phyloP scores from a whole-genome alignment of 2,113 vertebrate genomes.

The Campylomormyrus tamandua region DNA sequence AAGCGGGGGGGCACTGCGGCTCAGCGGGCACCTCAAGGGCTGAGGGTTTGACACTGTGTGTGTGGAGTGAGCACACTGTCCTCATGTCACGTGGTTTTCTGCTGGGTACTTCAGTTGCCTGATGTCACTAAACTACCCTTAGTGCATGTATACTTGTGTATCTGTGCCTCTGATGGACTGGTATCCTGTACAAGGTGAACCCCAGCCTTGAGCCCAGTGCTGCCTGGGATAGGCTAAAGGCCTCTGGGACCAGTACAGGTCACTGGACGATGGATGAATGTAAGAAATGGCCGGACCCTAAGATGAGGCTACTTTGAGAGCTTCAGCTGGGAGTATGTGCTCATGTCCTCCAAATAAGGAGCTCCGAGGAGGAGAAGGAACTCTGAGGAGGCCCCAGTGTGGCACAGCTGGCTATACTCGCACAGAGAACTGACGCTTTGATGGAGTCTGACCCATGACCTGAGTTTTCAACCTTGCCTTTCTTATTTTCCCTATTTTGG shows the following conservation, averaged over 20 bases:
- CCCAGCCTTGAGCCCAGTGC: background rate
- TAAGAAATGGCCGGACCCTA: background rate
- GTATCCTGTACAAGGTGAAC: background rate
- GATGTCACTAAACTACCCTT: background rate
- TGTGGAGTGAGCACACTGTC: background rate
- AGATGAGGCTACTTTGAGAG: background rate
- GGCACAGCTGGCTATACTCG: background rate
- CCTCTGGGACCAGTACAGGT: background rate
- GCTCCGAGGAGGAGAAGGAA: background rate
- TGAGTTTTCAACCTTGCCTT: background rate
- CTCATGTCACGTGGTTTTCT: background rate
- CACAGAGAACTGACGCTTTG: background rate
- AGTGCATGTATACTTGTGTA: background rate
- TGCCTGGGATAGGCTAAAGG: background rate
- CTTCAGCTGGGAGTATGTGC: background rate
- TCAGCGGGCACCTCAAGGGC: background rate
- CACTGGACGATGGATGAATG: background rate
- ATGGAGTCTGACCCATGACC: background rate
- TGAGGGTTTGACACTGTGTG: background rate
- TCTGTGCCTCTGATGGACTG: background rate
- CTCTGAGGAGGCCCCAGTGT: background rate
- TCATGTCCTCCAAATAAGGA: background rate
- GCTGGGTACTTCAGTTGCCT: background rate
- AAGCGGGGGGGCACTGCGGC: background rate
- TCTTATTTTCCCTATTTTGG: background rate